Percentiles rank a stretch among this genome's conserved stretches.
Evolutionary conservation across 64 coral and sea anemone species (phyloP).

Genomic region (Montipora sp.): DNA sequence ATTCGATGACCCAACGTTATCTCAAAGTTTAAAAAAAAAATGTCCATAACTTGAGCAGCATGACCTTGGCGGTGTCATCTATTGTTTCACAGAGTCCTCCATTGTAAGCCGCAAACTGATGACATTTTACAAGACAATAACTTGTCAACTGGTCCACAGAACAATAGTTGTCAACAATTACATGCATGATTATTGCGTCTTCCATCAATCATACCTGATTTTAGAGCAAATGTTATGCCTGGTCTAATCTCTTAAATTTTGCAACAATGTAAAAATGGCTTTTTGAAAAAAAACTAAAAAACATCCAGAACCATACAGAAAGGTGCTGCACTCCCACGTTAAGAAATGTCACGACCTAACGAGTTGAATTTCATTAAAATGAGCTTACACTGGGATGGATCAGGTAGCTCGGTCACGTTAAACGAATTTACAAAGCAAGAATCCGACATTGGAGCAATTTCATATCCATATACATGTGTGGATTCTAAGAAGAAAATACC

Average conservation of each 20-base stretch:
- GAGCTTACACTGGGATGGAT: constrained; percentile 2
- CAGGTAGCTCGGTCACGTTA: constrained; percentile 66
- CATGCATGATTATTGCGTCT: constrained; percentile 12
- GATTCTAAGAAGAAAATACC: background rate
- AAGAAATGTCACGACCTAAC: constrained; percentile 28
- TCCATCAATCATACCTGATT: constrained; percentile 17
- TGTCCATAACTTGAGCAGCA: background rate
- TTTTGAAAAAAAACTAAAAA: background rate
- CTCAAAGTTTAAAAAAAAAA: background rate
- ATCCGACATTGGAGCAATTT: background rate
- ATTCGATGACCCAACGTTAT: background rate
- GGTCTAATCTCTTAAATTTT: background rate
- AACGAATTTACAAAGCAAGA: constrained; percentile 29
- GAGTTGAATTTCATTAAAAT: constrained; percentile 36
- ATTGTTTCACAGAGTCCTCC: constrained; percentile 31
- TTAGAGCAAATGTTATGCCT: constrained; percentile 12
- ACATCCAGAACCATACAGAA: background rate
- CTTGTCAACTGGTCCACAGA: constrained; percentile 33
- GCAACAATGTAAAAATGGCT: background rate
- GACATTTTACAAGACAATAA: constrained; percentile 60
- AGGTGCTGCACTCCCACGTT: background rate
- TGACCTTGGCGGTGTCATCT: constrained; percentile 13
- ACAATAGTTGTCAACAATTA: constrained; percentile 53
- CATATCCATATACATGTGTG: background rate
- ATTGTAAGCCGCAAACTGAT: constrained; percentile 22